Evolutionary conservation across 2,113 vertebrate genomes (phyloP).

Genomic region (Neodontobutis hainanensis): DNA sequence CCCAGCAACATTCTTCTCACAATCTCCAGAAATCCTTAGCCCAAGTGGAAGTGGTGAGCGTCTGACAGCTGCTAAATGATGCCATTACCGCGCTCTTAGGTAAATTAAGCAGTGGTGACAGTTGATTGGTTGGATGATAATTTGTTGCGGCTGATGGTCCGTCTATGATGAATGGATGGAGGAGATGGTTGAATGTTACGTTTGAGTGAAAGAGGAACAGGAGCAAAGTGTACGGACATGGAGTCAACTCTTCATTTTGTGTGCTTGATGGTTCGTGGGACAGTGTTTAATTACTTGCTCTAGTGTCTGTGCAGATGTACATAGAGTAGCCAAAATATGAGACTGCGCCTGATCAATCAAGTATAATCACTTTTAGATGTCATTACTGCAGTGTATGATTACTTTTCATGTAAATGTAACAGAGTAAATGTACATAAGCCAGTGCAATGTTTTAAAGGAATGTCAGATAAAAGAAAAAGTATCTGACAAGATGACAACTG

Average conservation of each 20-base stretch:
- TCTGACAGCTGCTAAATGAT: conserved; percentile 64
- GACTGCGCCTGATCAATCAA: no score
- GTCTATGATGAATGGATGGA: conserved; percentile 43
- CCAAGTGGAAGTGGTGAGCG: conserved; percentile 27
- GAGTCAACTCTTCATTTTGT: conserved; percentile 31
- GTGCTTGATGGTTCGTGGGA: conserved; percentile 29
- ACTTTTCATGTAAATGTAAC: no score
- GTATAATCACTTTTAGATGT: no score
- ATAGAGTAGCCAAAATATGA: not conserved
- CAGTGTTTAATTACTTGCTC: conserved; percentile 48
- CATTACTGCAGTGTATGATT: no score
- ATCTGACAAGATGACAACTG: conserved; percentile 6
- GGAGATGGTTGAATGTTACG: conserved; percentile 23
- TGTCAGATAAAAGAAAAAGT: not conserved
- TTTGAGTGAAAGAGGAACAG: conserved; percentile 17
- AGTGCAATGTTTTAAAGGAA: no score
- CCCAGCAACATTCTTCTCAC: conserved; percentile 38
- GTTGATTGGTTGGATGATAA: conserved; percentile 42
- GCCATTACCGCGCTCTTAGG: conserved; percentile 53
- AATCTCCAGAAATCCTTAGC: conserved; percentile 26
- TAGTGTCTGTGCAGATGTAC: conserved; percentile 22
- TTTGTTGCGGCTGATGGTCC: conserved; percentile 39
- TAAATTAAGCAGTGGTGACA: conserved; percentile 43
- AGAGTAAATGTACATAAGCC: not conserved
- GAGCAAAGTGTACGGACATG: not conserved